Evolutionary conservation across 1,140 invertebrate species (phyloP).

Genomic region (Ceratina calcarata): DNA sequence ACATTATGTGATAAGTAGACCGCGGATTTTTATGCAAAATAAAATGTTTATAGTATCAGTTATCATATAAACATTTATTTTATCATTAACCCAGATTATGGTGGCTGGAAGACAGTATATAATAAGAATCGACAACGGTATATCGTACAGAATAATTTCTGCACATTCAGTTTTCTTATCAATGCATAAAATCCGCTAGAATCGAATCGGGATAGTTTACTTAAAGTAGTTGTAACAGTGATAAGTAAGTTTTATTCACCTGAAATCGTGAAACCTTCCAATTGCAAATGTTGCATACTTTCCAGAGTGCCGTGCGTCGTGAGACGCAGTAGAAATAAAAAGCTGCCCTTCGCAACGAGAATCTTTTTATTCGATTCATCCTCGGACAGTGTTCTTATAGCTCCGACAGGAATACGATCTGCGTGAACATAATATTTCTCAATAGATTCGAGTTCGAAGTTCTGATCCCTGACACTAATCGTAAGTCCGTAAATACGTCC

Average conservation of each 20-base stretch:
- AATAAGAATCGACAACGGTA: no score
- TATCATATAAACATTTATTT: not conserved
- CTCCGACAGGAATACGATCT: conserved; percentile 66
- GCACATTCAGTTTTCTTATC: not conserved
- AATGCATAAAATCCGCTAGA: not conserved
- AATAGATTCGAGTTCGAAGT: conserved; percentile 37
- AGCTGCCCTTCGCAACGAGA: conserved; percentile 62
- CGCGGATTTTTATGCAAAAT: no score
- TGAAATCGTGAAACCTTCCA: conserved; percentile 67
- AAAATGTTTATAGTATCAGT: not conserved
- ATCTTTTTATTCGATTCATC: conserved; percentile 49
- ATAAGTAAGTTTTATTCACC: no score
- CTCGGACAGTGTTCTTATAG: conserved; percentile 59
- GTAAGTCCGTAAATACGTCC: conserved; percentile 67
- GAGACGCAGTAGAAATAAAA: conserved; percentile 60
- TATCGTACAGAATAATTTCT: no score
- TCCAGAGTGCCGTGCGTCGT: conserved; percentile 48
- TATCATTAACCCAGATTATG: no score
- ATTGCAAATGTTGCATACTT: conserved; percentile 43
- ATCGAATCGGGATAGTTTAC: conserved; percentile 39
- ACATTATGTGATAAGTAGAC: no score
- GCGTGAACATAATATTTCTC: conserved; percentile 58
- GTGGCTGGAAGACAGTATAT: no score
- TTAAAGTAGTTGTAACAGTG: conserved; percentile 57
- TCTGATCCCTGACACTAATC: conserved; percentile 43